Evolutionary conservation across 2,113 vertebrate species (phyloP), one percentile per base, ranked within the genome.

Genomic region (Scalopus aquaticus): DNA sequence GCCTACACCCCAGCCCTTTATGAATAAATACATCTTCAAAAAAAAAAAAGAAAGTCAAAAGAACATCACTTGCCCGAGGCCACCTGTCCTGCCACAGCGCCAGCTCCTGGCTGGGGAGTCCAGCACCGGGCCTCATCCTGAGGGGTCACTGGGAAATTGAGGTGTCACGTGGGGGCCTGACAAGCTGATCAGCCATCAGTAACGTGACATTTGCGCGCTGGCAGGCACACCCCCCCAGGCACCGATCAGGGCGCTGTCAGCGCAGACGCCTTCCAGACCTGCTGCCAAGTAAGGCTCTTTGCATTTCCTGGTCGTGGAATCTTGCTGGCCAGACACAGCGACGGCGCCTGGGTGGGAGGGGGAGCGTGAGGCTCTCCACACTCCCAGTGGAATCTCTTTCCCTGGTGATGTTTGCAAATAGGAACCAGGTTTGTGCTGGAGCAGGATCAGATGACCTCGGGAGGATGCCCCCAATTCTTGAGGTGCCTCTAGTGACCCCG

Each of bases 221-320:
- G 39, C 16, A 9, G 54, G 51, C 2, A 35, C 20, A 24, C 74
- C 79, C 10, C 42, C 76, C 73, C 10, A 49, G 58, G 37, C 19
- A 20, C 15, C 30, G 32, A 15, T 3, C 32, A 20, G 26, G 30
- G 46, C 9, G 10, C 46, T 2, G n/a, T 12, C 44, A 9, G 62
- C 12, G 9, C 16, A 5, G 42, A 32, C 16, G 64, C 19, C 80
- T 58, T 70, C 13, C 56, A 22, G 69, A 22, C 44, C 42, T 17
- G 28, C 62, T 37, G 65, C 65, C 12, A 3, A 5, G 20, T 76
- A 16, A 22, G 16, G 79, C 58, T 6, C 28, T 8, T 1, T 0
- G 1, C 19, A 42, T 56, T 58, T 20, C 24, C 3, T 6, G 62
- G 20, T 17, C 22, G 1, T 0, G 10, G 42, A 35, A 9, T 9